These are phyloP conservation scores for Oncorhynchus mykiss DNA, from an alignment of 2,113 vertebrate species.

Conservation along the genomic window DNA sequence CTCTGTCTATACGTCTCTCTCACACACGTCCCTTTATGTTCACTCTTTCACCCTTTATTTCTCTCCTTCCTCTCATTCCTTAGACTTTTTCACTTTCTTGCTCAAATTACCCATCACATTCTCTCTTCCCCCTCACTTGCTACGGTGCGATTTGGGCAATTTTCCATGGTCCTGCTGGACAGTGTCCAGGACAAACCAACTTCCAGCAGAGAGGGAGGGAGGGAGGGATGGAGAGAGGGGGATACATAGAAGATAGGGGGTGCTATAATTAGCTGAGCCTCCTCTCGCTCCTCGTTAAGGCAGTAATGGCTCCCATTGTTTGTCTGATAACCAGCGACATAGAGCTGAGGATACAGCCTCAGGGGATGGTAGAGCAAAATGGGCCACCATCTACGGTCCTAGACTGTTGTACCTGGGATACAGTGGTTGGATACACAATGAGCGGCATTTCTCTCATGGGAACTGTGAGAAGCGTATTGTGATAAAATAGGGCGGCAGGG, in stretches of 20 bases:
- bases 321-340: conserved; percentile 49
- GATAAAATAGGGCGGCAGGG: neutral
- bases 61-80: conserved; percentile 10
- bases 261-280: conserved; percentile 63
- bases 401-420: conserved; percentile 46
- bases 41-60: neutral
- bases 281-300: conserved; percentile 55
- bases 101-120: conserved; percentile 31
- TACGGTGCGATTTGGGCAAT: conserved; percentile 65
- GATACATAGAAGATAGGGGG: conserved; percentile 22
- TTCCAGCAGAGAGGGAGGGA: conserved; percentile 35
- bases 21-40: no score
- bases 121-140: conserved; percentile 47
- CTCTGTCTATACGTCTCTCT: no score
- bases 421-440: conserved; percentile 26
- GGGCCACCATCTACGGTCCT: neutral
- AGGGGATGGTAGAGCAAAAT: conserved; percentile 16
- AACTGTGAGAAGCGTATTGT: neutral
- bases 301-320: conserved; percentile 59
- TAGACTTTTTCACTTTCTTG: conserved; percentile 39
- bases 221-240: conserved; percentile 25
- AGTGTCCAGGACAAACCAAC: conserved; percentile 48
- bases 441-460: conserved; percentile 32
- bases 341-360: conserved; percentile 29
- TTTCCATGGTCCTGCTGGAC: conserved; percentile 63